These are phyloP conservation scores for Carettochelys insculpta DNA, from an alignment of 2,113 vertebrate species.

Conservation along the genomic window DNA sequence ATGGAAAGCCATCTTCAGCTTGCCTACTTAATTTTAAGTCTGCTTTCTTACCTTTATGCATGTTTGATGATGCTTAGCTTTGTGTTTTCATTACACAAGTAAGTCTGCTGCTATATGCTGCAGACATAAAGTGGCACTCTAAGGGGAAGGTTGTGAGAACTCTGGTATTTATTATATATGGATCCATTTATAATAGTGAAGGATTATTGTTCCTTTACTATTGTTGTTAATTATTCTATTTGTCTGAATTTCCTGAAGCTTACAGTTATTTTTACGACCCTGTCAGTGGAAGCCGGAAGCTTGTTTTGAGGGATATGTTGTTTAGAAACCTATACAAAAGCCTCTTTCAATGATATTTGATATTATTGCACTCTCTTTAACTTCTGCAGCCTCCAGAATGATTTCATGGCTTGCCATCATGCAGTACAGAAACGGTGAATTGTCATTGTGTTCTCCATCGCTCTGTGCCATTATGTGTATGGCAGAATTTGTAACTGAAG, in stretches of 20 bases:
- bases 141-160: fast-evolving
- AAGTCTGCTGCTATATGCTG: neutral
- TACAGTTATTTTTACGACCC: neutral
- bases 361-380: constrained; percentile 3
- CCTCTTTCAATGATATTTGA: neutral
- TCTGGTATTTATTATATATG: neutral
- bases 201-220: neutral
- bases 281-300: neutral
- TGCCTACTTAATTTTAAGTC: neutral
- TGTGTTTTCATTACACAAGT: neutral
- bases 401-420: constrained; percentile 4
- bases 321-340: neutral
- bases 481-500: neutral
- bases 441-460: neutral
- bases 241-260: neutral
- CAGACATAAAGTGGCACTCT: neutral
- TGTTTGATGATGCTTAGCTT: neutral
- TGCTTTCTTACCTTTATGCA: neutral
- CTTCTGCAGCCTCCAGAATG: neutral
- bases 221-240: neutral
- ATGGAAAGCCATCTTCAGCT: neutral
- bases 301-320: neutral
- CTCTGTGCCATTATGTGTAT: neutral
- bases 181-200: neutral
- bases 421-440: neutral